phyloP scores from a whole-genome alignment of 1,140 invertebrate species.

The Coenobita brevimanus region DNA sequence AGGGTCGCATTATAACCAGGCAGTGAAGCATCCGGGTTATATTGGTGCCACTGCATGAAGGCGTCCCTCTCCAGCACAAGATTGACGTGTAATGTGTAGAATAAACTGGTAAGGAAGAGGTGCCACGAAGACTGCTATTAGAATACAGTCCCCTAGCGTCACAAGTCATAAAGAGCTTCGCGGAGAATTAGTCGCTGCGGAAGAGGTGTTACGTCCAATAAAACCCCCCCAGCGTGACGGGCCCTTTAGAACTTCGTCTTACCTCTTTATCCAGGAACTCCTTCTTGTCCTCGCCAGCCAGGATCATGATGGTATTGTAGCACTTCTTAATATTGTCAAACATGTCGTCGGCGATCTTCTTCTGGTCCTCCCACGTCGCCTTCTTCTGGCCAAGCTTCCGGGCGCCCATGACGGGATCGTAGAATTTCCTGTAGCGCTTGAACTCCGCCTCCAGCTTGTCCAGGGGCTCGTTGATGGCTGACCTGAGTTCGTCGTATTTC shows the following conservation, averaged over 20 bases:
- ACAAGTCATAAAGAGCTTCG: no score
- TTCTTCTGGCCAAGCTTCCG: constrained; percentile 67
- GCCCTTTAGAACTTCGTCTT: neutral
- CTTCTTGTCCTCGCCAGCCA: constrained; percentile 70
- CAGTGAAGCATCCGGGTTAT: no score
- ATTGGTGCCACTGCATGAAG: no score
- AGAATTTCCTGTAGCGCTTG: constrained; percentile 70
- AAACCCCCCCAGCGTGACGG: neutral
- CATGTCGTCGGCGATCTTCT: constrained; percentile 65
- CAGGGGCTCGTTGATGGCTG: constrained; percentile 67
- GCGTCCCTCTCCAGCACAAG: no score
- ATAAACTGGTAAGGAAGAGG: no score
- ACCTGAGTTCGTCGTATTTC: constrained; percentile 69
- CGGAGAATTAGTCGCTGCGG: no score
- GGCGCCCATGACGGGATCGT: constrained; percentile 67
- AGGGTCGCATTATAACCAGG: no score
- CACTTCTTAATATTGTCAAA: constrained; percentile 66
- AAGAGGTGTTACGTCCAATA: no score
- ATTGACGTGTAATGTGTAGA: no score
- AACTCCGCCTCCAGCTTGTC: constrained; percentile 70
- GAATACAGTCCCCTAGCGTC: no score
- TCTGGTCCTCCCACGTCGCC: constrained; percentile 66
- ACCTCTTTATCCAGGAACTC: constrained; percentile 70
- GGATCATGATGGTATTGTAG: constrained; percentile 69
- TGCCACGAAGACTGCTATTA: no score